Base-by-base conservation (phyloP, 2,888 invertebrate species). In the Epirrhoe tristata region DNA sequence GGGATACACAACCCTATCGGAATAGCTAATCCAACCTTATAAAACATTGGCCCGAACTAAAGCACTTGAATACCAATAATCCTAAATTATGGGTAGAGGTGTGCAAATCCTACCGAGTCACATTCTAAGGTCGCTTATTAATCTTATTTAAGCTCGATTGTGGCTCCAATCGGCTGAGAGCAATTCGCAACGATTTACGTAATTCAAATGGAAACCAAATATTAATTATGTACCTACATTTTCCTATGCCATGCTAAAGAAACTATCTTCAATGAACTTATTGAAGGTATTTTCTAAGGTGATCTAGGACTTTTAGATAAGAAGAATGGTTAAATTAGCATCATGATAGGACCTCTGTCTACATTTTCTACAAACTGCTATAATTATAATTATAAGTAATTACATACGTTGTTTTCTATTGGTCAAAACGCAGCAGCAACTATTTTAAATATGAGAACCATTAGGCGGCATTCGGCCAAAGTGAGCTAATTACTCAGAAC, bases 111-210 rank as follows among this genome's bases (percentile, higher is more conserved):
- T 71, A 70, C 70, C 52, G 65, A 69, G 67, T 67, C 69, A 76
- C 77, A 77, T 79, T 80, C 78, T 65, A 69, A 74, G 70, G 70
- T 70, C 77, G 74, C 81, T 82, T 84, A 85, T 83, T 86, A 87
- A 86, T 85, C 83, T 79, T 75, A 79, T 86, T 86, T 84, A 79
- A 81, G 79, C 80, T 70, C 81, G 80, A 82, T 83, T 82, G 81
- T 80, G 74, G 78, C 73, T 80, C 77, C 70, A 80, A 81, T 81
- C 78, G 77, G 67, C 71, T 73, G 78, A 79, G 75, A 83, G 75
- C 77, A 76, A 80, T 83, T 83, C 77, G 66, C 71, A 72, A 72
- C 79, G 74, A 77, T 81, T 80, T 74, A 72, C 74, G 71, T 77
- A 72, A 76, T 76, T 75, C 72, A 65, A 77, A 77, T 73, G 72